Base-by-base conservation (phyloP, 2,113 vertebrate species). In the Oncorhynchus keta region DNA sequence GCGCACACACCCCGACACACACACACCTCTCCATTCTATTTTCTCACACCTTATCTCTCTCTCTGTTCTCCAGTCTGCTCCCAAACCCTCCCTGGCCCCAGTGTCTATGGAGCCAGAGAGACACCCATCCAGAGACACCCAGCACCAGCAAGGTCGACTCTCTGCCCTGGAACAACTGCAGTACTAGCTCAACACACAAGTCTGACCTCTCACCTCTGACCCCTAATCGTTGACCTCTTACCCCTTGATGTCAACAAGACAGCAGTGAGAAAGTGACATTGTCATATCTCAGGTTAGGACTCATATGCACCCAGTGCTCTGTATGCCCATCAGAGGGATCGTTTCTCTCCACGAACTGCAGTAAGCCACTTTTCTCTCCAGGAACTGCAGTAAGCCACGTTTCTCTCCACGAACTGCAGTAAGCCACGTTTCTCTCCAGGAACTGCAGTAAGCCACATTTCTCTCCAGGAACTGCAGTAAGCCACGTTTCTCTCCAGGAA, bases 121-220 rank as follows among this genome's bases (percentile, higher is more conserved):
- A 18, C 75, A 79, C 57, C 49, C 22, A 61, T 84, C 84, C 20
- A 79, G 79, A 72, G 70, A 82, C 20, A 67, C 83, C 12, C 62
- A 45, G 70, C 75, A 79, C 5, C 77, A 73, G 18, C 73, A 78
- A 16, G 89, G 85, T 35, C 78, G 69, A 1, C 88, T 94, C 3
- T 89, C 87, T 57, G 84, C 89, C 82, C 74, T 95, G 85, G 92
- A 94, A 77, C 89, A 83, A 49, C 85, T 95, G 48, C 95, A 94
- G 72, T 92, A 92, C 72, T 85, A 82, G 57, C 84, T 94, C 64
- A 89, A 90, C 62, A 66, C 85, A 61, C 94, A 96, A 96, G 97
- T 98, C 70, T 16, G 9, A 70, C 26, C 7, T 98, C 70, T 16
- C 6, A 70, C 26, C 35, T 39, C 35, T 39, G 35, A 39, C 35